Conservation (phyloP, 23 tunicate species). For the Halocynthia aurantium region DNA sequence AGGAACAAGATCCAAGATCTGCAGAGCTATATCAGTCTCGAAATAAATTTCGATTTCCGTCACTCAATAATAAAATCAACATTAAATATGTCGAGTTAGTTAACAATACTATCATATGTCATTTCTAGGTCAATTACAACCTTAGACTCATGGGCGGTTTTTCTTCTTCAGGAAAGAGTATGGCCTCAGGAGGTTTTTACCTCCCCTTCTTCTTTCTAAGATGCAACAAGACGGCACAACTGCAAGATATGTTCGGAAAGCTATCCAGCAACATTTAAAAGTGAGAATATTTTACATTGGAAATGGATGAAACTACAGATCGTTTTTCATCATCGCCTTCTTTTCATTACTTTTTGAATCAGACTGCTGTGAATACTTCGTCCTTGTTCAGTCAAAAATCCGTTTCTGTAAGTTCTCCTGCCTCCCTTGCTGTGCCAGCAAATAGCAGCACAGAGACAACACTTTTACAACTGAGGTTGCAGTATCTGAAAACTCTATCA, state of each 20-base stretch:
- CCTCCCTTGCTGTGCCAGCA: background rate
- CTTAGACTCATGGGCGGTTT: too few species aligned
- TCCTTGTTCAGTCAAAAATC: slow-evolving; percentile 9
- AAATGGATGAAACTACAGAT: background rate
- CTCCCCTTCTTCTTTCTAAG: slow-evolving; percentile 30
- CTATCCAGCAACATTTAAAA: slow-evolving; percentile 52
- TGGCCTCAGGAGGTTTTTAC: slow-evolving; percentile 58
- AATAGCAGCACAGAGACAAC: slow-evolving; percentile 7
- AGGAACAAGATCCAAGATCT: background rate
- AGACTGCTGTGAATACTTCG: background rate
- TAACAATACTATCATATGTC: background rate
- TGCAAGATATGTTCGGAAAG: slow-evolving; percentile 45
- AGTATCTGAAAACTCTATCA: slow-evolving; percentile 60
- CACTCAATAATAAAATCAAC: slow-evolving; percentile 29
- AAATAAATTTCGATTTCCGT: slow-evolving; percentile 9
- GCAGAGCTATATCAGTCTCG: background rate
- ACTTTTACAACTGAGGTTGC: slow-evolving; percentile 36
- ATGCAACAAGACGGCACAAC: slow-evolving; percentile 26
- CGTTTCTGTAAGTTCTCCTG: slow-evolving; percentile 2
- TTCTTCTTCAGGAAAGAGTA: slow-evolving; percentile 51
- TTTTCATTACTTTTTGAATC: background rate
- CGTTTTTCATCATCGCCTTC: background rate
- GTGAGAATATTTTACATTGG: slow-evolving; percentile 14
- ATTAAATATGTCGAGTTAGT: slow-evolving; percentile 82
- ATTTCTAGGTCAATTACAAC: too few species aligned